Conservation (phyloP, 2,113 vertebrate species). For the Nannobrachium achirus region DNA sequence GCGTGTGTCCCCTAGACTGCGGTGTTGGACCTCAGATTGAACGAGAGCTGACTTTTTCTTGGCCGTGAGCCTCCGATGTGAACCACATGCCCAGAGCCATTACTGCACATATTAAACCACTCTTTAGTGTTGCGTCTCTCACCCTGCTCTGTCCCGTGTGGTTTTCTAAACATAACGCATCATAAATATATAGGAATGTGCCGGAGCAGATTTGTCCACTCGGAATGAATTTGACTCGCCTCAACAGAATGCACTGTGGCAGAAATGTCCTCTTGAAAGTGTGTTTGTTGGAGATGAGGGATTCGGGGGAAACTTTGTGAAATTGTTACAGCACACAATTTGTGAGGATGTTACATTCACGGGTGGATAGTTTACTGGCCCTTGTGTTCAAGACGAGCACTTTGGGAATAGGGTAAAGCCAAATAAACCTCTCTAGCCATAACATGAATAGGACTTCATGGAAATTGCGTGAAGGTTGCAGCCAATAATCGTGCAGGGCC, state of each 20-base stretch:
- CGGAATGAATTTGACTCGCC: neutral
- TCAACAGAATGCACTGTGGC: neutral
- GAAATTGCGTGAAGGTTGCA: neutral
- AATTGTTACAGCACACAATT: no score
- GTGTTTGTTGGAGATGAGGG: neutral
- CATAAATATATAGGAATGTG: slow-evolving; percentile 1
- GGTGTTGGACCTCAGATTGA: neutral
- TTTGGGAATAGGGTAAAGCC: no score
- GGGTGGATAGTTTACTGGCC: neutral
- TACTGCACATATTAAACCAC: neutral
- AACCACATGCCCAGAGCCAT: neutral
- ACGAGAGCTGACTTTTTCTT: neutral
- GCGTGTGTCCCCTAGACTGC: neutral
- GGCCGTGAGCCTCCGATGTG: neutral
- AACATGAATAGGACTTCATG: neutral
- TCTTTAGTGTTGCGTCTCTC: neutral
- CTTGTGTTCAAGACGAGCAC: neutral
- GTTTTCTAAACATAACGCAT: neutral
- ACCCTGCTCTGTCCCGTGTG: neutral
- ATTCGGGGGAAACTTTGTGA: no score
- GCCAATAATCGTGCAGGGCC: neutral
- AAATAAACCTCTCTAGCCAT: no score
- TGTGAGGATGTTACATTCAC: neutral
- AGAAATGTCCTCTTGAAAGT: neutral
- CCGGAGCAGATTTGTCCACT: neutral